Evolutionary conservation across 1,140 invertebrate genomes (phyloP), one percentile per base, ranked within the genome.

Genomic region (Scaptodrosophila lebanonensis): DNA sequence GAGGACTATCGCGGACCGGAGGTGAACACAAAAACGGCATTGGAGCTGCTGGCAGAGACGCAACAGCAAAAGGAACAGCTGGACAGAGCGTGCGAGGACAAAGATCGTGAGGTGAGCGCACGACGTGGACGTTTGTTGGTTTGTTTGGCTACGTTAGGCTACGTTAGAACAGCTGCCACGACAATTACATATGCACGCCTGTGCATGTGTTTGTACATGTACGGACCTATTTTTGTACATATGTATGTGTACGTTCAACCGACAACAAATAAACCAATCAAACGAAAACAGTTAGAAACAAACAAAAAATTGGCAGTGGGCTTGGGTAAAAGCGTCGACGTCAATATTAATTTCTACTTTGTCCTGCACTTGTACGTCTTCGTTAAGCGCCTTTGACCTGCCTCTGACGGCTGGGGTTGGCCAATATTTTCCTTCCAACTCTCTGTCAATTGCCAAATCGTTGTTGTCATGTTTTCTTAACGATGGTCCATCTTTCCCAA

Each of bases 91-190:
- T 90, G 91, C 32, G 89, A 87, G 38, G 87, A 88, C 3, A 91
- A 91, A 85, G 90, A 92, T 83, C 88, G 89, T 7, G 91, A 92
- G 88, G 92, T 92, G 66, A 89, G 88, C 11, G 4, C 7, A 44
- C 12, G 3, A 9, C 22, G 8, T 35, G 11, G 8, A 3, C 3
- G 3, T 8, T 11, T 25, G 8, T 25, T 25, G 3, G 22, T 25
- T 25, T 25, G 8, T 8, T 8, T 4, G 22, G n/a, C 22, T 25
- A 4, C 3, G 22, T 25, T 8, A 4, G 22, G 22, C 3, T 8
- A 8, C 3, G 22, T 25, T 25, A 25, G 22, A 25, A 25, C 22
- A 25, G 22, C 22, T 25, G 22, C 22, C 22, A 25, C 3, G 22
- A 25, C 22, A 25, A 25, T 25, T 4, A 25, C 22, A 25, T 4